Conservation (phyloP, 2,797 vertebrate species). For the Odontamblyopus lacepedii region DNA sequence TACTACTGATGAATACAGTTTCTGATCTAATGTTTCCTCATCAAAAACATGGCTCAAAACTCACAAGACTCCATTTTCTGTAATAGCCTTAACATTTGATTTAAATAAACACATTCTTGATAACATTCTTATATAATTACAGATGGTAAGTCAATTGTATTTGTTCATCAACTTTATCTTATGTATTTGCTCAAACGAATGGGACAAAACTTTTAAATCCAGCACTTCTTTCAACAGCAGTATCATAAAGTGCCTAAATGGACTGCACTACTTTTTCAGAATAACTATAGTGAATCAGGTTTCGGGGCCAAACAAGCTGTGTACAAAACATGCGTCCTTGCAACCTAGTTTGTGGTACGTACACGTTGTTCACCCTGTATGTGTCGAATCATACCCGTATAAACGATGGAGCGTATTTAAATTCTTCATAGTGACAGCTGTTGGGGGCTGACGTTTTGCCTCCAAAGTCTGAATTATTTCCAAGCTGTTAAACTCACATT, state of each 20-base stretch:
- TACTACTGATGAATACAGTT: too few species aligned
- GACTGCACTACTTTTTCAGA: slow-evolving; percentile 18
- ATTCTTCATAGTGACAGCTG: slow-evolving; percentile 46
- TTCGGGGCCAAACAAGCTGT: slow-evolving; percentile 30
- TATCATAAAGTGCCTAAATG: slow-evolving; percentile 25
- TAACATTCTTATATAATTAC: too few species aligned
- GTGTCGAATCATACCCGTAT: slow-evolving; percentile 13
- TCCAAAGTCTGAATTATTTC: slow-evolving; percentile 40
- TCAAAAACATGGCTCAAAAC: too few species aligned
- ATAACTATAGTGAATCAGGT: slow-evolving; percentile 46
- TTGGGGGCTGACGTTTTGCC: slow-evolving; percentile 6
- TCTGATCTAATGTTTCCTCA: too few species aligned
- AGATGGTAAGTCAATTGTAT: too few species aligned
- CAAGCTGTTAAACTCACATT: slow-evolving; percentile 33
- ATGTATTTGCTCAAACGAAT: too few species aligned
- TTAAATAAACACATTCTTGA: too few species aligned
- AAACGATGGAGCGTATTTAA: slow-evolving; percentile 34
- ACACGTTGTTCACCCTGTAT: slow-evolving; percentile 14
- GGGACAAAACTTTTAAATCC: too few species aligned
- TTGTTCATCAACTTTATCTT: too few species aligned
- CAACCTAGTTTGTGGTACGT: slow-evolving; percentile 27
- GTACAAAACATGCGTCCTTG: slow-evolving; percentile 10
- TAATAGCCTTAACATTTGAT: too few species aligned
- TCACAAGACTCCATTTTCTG: too few species aligned
- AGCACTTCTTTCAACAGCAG: not conserved